These are phyloP conservation scores for Ceratina japonica DNA, from an alignment of 1,140 invertebrate species.

Conservation along the genomic window DNA sequence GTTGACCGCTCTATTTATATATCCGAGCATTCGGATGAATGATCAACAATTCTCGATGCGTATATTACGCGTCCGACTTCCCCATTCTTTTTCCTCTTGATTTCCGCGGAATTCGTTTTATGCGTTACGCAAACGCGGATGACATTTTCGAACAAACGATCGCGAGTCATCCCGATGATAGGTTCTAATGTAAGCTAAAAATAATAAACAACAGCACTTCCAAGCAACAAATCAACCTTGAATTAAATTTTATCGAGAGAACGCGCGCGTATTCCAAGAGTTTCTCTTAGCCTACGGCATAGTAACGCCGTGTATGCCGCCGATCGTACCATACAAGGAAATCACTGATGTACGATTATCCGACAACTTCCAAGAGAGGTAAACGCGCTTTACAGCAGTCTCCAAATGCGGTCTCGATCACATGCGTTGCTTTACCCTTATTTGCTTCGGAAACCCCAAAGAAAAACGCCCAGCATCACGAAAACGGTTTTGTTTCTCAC, in stretches of 20 bases:
- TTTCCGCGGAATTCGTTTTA: neutral
- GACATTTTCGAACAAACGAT: neutral
- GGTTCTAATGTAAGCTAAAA: neutral
- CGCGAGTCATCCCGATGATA: no score
- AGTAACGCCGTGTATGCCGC: neutral
- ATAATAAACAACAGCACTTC: neutral
- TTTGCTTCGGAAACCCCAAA: neutral
- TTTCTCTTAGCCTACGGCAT: neutral
- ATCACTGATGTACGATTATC: conserved; percentile 21
- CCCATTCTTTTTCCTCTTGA: neutral
- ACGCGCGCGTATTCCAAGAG: neutral
- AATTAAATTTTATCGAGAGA: conserved; percentile 11
- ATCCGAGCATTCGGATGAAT: conserved; percentile 68
- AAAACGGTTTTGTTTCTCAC: no score
- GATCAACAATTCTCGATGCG: conserved; percentile 58
- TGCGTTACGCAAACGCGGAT: neutral
- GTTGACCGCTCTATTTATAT: conserved; percentile 74
- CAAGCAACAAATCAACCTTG: conserved; percentile 5
- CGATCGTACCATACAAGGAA: conserved; percentile 28
- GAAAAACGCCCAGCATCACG: no score
- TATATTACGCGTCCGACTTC: conserved; percentile 30
- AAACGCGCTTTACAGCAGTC: conserved; percentile 3
- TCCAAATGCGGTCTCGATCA: neutral
- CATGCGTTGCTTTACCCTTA: conserved; percentile 20
- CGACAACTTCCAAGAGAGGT: conserved; percentile 18